These are phyloP conservation scores for Ictalurus furcatus DNA, from an alignment of 2,113 vertebrate species.

Conservation along the genomic window DNA sequence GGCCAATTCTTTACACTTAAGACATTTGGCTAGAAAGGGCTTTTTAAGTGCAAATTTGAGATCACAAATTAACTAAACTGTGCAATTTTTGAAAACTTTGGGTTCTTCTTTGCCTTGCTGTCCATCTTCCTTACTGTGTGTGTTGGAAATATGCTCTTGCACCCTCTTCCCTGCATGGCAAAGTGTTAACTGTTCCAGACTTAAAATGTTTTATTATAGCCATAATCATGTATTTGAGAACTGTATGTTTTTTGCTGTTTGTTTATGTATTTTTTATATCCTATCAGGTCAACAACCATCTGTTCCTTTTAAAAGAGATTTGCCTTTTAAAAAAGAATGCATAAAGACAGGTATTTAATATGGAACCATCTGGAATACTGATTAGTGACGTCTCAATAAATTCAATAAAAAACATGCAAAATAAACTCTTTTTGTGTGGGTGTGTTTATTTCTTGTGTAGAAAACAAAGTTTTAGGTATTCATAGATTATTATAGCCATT, in stretches of 20 bases:
- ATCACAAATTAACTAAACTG: background rate
- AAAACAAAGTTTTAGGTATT: background rate
- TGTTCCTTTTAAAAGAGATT: background rate
- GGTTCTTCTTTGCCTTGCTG: background rate
- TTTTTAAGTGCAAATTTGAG: background rate
- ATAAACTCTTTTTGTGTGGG: background rate
- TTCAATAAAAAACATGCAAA: background rate
- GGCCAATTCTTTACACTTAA: no score
- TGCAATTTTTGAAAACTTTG: background rate
- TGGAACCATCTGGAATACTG: background rate
- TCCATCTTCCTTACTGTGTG: background rate
- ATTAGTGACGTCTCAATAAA: background rate
- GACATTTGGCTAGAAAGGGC: no score
- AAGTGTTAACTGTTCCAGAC: background rate
- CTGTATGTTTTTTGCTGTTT: background rate
- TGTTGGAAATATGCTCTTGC: background rate
- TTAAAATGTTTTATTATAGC: background rate
- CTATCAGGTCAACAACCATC: background rate
- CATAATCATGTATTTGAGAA: background rate
- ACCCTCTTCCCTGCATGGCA: background rate
- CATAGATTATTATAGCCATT: background rate
- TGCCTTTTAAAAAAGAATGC: background rate
- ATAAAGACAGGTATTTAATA: background rate
- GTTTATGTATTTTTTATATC: background rate
- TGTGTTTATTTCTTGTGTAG: background rate